phyloP scores from a whole-genome alignment of 2,888 invertebrate genomes.

The Lepidocyrtinus sp. region DNA sequence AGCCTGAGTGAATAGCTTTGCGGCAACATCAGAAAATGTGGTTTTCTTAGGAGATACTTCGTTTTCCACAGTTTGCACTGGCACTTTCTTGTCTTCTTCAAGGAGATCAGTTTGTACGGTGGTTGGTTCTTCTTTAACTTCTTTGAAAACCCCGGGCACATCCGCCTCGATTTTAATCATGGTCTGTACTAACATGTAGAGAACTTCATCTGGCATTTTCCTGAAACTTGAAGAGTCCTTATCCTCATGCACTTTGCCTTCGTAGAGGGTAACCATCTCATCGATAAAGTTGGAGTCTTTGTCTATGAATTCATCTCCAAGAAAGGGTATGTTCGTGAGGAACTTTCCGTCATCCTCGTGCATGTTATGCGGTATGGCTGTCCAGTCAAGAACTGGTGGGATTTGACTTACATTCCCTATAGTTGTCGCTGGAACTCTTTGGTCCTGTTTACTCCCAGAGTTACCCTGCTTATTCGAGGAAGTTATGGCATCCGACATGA shows the following conservation, averaged over 20 bases:
- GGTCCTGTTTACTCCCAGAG: background rate
- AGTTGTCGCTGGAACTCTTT: slow-evolving; percentile 43
- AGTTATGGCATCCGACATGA: slow-evolving; percentile 8
- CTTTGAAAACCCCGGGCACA: slow-evolving; percentile 40
- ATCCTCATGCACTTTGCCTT: slow-evolving; percentile 61
- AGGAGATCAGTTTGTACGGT: background rate
- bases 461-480: background rate
- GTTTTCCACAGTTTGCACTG: background rate
- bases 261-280: slow-evolving; percentile 60
- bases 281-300: slow-evolving; percentile 64
- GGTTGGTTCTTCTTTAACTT: slow-evolving; percentile 13
- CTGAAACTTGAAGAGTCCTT: slow-evolving; percentile 30
- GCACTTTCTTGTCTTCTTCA: slow-evolving; percentile 8
- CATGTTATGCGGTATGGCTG: slow-evolving; percentile 60
- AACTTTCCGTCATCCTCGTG: slow-evolving; percentile 65
- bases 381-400: slow-evolving; percentile 62
- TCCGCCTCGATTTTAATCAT: slow-evolving; percentile 47
- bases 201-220: slow-evolving; percentile 56
- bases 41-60: slow-evolving; percentile 21
- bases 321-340: slow-evolving; percentile 65
- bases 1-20: slow-evolving; percentile 23
- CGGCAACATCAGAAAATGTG: slow-evolving; percentile 44
- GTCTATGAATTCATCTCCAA: slow-evolving; percentile 66
- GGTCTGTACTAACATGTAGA: slow-evolving; percentile 40
- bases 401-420: slow-evolving; percentile 45